Evolutionary conservation across 2,113 vertebrate species (phyloP).

Genomic region (Montifringilla adamsi): DNA sequence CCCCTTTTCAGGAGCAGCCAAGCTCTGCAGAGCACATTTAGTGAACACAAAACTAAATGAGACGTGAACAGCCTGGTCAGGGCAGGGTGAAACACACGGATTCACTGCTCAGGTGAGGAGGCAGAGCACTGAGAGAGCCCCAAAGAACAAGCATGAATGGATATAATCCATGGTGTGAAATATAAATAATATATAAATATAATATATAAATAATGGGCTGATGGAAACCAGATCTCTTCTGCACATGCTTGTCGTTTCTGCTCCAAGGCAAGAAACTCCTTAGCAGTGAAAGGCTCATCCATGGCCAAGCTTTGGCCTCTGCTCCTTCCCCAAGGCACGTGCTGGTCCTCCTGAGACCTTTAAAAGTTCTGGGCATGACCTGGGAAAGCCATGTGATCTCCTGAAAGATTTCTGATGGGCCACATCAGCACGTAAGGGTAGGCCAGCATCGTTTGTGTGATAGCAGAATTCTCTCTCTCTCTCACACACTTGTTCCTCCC

Average conservation of each 20-base stretch:
- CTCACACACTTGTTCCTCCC: neutral
- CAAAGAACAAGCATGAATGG: neutral
- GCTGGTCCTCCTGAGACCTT: neutral
- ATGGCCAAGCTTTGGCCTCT: neutral
- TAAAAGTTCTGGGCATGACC: neutral
- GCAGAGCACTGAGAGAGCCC: neutral
- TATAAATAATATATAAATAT: no score
- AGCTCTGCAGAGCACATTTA: neutral
- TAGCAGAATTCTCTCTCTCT: neutral
- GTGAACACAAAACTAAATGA: neutral
- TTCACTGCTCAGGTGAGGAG: constrained; percentile 18
- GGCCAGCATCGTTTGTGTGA: neutral
- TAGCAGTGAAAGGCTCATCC: neutral
- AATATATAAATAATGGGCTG: neutral
- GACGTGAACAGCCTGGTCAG: neutral
- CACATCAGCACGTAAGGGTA: neutral
- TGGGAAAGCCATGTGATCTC: neutral
- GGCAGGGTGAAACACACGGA: neutral
- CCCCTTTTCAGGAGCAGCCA: neutral
- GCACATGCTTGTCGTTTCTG: neutral
- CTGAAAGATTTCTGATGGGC: neutral
- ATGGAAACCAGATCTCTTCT: constrained; percentile 44
- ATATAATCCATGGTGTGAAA: neutral
- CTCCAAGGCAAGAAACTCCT: neutral
- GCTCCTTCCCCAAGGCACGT: neutral